phyloP scores from a whole-genome alignment of 1,140 invertebrate species.

The Pogonomyrmex californicus region DNA sequence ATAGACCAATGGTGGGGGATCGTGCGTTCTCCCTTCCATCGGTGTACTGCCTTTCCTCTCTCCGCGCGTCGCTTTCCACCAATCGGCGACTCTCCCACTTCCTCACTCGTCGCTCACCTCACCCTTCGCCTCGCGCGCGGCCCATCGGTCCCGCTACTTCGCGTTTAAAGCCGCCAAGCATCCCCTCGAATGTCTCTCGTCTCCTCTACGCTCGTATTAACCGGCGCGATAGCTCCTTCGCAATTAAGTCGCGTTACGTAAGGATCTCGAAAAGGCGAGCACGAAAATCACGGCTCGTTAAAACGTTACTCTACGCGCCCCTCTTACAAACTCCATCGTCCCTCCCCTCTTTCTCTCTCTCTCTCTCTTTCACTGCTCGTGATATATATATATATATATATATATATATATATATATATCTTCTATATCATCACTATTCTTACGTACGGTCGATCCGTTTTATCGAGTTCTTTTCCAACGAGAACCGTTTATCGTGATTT shows the following conservation, averaged over 20 bases:
- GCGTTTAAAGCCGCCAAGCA: constrained; percentile 76
- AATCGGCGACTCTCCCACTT: neutral
- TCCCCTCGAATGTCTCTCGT: constrained; percentile 75
- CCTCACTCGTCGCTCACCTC: constrained; percentile 11
- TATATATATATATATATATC: neutral
- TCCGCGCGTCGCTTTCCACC: constrained; percentile 32
- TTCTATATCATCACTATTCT: constrained; percentile 49
- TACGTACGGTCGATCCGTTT: constrained; percentile 61
- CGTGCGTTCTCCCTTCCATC: constrained; percentile 32
- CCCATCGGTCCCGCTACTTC: constrained; percentile 65
- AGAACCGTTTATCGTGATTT: constrained; percentile 66
- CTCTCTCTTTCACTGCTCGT: neutral
- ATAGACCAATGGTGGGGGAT: constrained; percentile 79
- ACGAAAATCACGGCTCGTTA: constrained; percentile 81
- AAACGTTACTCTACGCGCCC: constrained; percentile 72
- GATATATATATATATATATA: too few relatives aligned
- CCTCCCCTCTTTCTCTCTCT: neutral
- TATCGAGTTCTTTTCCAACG: constrained; percentile 57
- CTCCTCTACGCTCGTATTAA: constrained; percentile 82
- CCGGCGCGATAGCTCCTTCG: constrained; percentile 86
- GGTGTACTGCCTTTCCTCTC: neutral
- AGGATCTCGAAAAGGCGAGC: constrained; percentile 80
- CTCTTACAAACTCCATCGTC: constrained; percentile 30
- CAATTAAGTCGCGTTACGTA: constrained; percentile 87
- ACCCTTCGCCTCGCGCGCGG: constrained; percentile 19